phyloP scores from a whole-genome alignment of 2,113 vertebrate species.

The Vimba vimba region DNA sequence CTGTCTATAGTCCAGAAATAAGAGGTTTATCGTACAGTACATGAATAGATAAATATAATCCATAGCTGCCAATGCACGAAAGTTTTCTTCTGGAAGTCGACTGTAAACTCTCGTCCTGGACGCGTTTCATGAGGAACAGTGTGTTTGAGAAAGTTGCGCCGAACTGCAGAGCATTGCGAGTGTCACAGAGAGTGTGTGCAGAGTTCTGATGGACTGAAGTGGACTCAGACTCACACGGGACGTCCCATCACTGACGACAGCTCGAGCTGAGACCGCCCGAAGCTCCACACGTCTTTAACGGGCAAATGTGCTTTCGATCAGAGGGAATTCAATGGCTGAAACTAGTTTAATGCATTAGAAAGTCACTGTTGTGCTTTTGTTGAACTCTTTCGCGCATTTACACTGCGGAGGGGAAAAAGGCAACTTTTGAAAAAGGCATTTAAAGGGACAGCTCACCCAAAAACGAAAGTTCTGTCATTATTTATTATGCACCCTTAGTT shows the following conservation, averaged over 20 bases:
- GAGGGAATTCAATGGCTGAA: background rate
- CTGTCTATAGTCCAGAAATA: constrained; percentile 70
- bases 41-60: constrained; percentile 75
- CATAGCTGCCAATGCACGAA: constrained; percentile 68
- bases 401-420: background rate
- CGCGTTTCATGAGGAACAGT: constrained; percentile 61
- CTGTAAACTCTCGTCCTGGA: constrained; percentile 55
- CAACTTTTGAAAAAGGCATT: background rate
- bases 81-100: constrained; percentile 66
- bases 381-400: background rate
- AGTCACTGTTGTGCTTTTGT: background rate
- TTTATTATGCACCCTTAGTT: background rate
- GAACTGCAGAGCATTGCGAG: constrained; percentile 67
- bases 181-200: constrained; percentile 66
- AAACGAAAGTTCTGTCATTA: background rate
- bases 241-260: constrained; percentile 77
- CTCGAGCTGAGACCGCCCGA: background rate
- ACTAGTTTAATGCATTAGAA: background rate
- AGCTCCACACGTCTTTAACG: constrained; percentile 57
- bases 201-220: constrained; percentile 73
- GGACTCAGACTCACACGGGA: constrained; percentile 71
- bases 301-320: constrained; percentile 47
- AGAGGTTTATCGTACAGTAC: constrained; percentile 70
- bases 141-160: constrained; percentile 64
- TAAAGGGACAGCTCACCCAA: background rate